Evolutionary conservation across 2,797 vertebrate species (phyloP).

Genomic region (Tapera naevia): DNA sequence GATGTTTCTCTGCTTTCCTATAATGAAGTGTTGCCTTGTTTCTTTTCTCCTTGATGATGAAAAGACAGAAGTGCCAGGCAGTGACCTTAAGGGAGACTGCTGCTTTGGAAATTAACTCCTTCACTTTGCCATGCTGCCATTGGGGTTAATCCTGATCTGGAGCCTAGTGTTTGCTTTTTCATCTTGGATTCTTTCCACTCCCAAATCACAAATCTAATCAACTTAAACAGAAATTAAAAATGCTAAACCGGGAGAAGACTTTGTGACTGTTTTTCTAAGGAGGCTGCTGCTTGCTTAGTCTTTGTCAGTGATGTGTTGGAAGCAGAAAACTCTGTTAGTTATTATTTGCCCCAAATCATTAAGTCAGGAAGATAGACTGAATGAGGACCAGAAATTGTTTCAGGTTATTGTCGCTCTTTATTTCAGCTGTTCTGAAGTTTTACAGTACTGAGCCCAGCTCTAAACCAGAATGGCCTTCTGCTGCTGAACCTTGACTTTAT

Average conservation of each 20-base stretch:
- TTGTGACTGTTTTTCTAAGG: not conserved
- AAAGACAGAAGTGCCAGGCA: not conserved
- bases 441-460: not conserved
- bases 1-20: not conserved
- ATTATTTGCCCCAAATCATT: not conserved
- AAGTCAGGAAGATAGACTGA: not conserved
- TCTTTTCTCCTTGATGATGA: not conserved
- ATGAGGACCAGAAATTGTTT: not conserved
- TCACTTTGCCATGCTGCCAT: not conserved
- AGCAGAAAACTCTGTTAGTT: not conserved
- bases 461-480: not conserved
- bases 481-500: not conserved
- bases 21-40: slow-evolving; percentile 13
- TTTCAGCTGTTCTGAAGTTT: not conserved
- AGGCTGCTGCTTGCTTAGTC: not conserved
- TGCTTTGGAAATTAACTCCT: not conserved
- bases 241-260: not conserved
- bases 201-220: slow-evolving; percentile 28
- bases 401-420: not conserved
- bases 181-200: not conserved
- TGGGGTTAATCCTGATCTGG: not conserved
- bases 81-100: not conserved
- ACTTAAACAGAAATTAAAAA: not conserved
- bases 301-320: not conserved
- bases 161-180: not conserved